A percentile compares a stretch with the other conserved stretches of the same genome.
phyloP scores from a whole-genome alignment of 2,888 invertebrate species.

The Habroteleia sp. region DNA sequence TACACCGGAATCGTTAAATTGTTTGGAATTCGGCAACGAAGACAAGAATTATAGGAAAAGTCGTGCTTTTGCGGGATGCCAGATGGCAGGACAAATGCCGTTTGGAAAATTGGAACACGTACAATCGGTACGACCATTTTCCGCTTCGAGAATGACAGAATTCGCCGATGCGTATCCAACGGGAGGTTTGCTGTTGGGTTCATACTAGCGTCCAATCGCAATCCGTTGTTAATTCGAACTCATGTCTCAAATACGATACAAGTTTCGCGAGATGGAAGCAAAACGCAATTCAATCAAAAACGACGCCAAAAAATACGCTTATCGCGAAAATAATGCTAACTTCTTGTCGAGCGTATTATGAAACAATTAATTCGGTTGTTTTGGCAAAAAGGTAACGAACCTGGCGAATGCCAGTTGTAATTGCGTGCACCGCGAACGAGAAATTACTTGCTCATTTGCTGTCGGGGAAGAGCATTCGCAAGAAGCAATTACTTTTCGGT shows the following conservation, averaged over 20 bases:
- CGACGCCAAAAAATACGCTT: neutral
- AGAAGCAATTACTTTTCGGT: slow-evolving; percentile 51
- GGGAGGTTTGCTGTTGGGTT: slow-evolving; percentile 49
- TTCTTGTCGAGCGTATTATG: slow-evolving; percentile 9
- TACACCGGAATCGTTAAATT: slow-evolving; percentile 40
- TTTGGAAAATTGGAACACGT: slow-evolving; percentile 75
- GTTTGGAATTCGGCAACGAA: slow-evolving; percentile 33
- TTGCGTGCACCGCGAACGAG: slow-evolving; percentile 21
- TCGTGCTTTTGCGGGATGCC: slow-evolving; percentile 72
- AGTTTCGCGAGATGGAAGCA: slow-evolving; percentile 12
- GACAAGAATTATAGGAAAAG: slow-evolving; percentile 65
- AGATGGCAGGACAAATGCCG: slow-evolving; percentile 76
- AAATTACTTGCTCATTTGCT: slow-evolving; percentile 41
- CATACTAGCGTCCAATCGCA: slow-evolving; percentile 57
- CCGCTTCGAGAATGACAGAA: slow-evolving; percentile 66
- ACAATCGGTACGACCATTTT: slow-evolving; percentile 70
- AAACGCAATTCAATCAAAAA: slow-evolving; percentile 29
- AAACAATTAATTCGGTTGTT: slow-evolving; percentile 36
- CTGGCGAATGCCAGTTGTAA: slow-evolving; percentile 4
- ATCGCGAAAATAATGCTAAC: neutral
- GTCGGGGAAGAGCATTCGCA: slow-evolving; percentile 17
- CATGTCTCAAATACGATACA: slow-evolving; percentile 22
- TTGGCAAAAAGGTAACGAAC: slow-evolving; percentile 16
- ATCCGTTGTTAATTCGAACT: slow-evolving; percentile 49
- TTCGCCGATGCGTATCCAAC: slow-evolving; percentile 63